These are phyloP conservation scores for Biston stratarius DNA, from an alignment of 2,888 invertebrate genomes.

Conservation along the genomic window DNA sequence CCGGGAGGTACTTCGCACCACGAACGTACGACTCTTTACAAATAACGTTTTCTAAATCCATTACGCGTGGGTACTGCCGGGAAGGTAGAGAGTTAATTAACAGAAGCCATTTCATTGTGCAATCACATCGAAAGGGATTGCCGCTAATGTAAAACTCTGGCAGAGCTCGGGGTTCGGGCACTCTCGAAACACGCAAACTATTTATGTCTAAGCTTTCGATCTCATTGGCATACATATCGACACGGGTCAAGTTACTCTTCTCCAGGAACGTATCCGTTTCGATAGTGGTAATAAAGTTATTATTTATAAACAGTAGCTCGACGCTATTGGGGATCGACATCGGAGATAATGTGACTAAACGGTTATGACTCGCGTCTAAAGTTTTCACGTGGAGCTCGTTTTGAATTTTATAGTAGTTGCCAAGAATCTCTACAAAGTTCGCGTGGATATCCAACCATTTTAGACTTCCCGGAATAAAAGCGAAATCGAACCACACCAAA, in stretches of 20 bases:
- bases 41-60: slow-evolving; percentile 95
- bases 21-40: slow-evolving; percentile 94
- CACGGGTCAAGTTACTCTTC: slow-evolving; percentile 93
- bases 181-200: slow-evolving; percentile 91
- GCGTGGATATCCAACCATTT: slow-evolving; percentile 96
- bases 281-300: slow-evolving; percentile 93
- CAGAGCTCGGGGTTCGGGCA: slow-evolving; percentile 89
- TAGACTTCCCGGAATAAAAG: slow-evolving; percentile 94
- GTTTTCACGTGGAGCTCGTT: slow-evolving; percentile 93
- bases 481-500: slow-evolving; percentile 97
- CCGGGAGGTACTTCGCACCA: slow-evolving; percentile 92
- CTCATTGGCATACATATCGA: slow-evolving; percentile 96
- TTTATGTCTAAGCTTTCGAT: slow-evolving; percentile 93
- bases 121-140: slow-evolving; percentile 97
- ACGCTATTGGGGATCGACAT: slow-evolving; percentile 95
- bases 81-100: slow-evolving; percentile 94
- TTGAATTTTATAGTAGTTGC: slow-evolving; percentile 95
- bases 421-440: slow-evolving; percentile 94
- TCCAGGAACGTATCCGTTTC: slow-evolving; percentile 94
- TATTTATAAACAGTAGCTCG: slow-evolving; percentile 94
- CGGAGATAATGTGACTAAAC: slow-evolving; percentile 91
- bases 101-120: slow-evolving; percentile 98
- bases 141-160: slow-evolving; percentile 97
- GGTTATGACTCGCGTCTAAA: slow-evolving; percentile 95
- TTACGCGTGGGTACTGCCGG: slow-evolving; percentile 93